Percentiles rank a stretch among this genome's conserved stretches.
Evolutionary conservation across 2,888 invertebrate species (phyloP).

Genomic region (Leucophora obtusa): DNA sequence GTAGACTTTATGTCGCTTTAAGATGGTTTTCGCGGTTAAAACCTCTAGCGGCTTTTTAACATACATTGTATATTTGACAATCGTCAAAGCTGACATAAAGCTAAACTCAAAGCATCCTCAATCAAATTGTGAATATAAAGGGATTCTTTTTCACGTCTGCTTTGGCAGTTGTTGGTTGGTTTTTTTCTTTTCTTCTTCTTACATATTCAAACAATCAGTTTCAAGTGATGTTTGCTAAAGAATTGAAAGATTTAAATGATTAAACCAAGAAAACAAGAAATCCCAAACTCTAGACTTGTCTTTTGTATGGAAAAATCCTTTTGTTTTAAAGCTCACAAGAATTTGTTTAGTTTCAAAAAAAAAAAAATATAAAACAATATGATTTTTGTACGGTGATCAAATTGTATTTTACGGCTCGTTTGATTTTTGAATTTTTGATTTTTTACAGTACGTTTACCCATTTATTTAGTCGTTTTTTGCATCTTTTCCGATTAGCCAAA

Average conservation of each 20-base stretch:
- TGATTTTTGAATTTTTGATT: constrained; percentile 65
- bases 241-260: constrained; percentile 54
- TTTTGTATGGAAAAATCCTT: constrained; percentile 57
- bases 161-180: neutral
- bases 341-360: constrained; percentile 1
- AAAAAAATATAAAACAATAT: constrained; percentile 34
- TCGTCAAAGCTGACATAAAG: constrained; percentile 62
- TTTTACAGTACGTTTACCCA: constrained; percentile 58
- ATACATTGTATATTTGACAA: constrained; percentile 45
- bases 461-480: constrained; percentile 50
- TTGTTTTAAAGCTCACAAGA: constrained; percentile 52
- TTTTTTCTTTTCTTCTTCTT: neutral
- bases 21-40: constrained; percentile 25
- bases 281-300: constrained; percentile 28
- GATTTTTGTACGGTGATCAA: constrained; percentile 40
- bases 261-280: constrained; percentile 27
- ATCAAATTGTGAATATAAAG: constrained; percentile 53
- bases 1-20: constrained; percentile 63
- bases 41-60: constrained; percentile 42
- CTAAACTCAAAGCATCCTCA: constrained; percentile 61
- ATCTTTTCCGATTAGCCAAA: constrained; percentile 40
- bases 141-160: constrained; percentile 30
- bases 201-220: constrained; percentile 33
- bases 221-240: constrained; percentile 29
- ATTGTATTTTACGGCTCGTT: constrained; percentile 66